Evolutionary conservation across 2,797 vertebrate species (phyloP).

Genomic region (Tokudaia muenninki): DNA sequence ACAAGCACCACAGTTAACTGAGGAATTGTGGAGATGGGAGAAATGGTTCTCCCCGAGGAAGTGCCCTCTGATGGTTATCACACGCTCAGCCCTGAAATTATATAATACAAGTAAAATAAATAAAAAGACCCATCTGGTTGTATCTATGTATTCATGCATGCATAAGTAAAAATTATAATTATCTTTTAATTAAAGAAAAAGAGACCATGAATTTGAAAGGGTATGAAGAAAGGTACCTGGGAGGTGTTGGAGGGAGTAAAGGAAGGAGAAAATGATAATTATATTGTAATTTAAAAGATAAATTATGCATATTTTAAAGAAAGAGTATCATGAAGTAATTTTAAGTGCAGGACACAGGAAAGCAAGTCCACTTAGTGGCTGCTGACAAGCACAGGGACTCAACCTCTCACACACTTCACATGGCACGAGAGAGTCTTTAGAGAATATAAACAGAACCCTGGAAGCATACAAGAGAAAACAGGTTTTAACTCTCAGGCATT

Average conservation of each 20-base stretch:
- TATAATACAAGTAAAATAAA: not conserved
- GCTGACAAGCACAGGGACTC: not conserved
- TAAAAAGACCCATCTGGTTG: not conserved
- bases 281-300: not conserved
- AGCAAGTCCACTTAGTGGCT: too few relatives aligned
- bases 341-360: not conserved
- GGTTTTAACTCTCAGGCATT: not conserved
- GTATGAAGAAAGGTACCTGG: not conserved
- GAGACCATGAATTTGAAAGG: not conserved
- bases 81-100: not conserved
- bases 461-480: not conserved
- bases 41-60: not conserved
- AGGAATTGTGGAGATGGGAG: not conserved
- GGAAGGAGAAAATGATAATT: not conserved
- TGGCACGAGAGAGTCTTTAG: too few relatives aligned
- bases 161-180: not conserved
- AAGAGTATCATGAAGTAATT: not conserved
- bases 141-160: not conserved
- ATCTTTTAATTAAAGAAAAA: not conserved
- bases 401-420: not conserved
- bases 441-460: not conserved
- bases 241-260: too few relatives aligned
- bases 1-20: not conserved
- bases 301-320: not conserved
- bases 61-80: not conserved